Evolutionary conservation across 2,797 vertebrate species (phyloP).

Genomic region (Tamandua tetradactyla): DNA sequence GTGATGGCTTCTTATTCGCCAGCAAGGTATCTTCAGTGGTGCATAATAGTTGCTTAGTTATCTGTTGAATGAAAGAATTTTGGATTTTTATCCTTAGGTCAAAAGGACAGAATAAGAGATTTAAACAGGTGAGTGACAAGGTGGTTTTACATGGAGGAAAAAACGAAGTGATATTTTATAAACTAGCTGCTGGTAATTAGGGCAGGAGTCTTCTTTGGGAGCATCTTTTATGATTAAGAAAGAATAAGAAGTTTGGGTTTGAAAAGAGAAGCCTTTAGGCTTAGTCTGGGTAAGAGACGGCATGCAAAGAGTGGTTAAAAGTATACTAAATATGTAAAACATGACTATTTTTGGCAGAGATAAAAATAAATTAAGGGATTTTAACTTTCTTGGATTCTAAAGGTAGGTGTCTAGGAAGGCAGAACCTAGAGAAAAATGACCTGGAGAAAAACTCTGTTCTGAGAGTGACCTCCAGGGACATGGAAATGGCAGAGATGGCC

Average conservation of each 20-base stretch:
- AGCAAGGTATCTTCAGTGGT: background rate
- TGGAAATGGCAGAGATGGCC: background rate
- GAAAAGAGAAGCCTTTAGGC: background rate
- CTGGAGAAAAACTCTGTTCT: background rate
- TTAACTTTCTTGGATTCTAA: background rate
- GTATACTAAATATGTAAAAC: background rate
- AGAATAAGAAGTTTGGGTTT: background rate
- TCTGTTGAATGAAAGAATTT: slow-evolving; percentile 27
- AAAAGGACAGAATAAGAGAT: background rate
- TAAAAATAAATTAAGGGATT: background rate
- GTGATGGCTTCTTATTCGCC: background rate
- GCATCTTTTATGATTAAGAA: background rate
- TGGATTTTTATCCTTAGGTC: background rate
- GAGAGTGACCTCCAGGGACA: background rate
- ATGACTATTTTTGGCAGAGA: background rate
- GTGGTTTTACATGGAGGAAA: background rate
- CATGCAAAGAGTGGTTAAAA: background rate
- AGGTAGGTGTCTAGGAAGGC: background rate
- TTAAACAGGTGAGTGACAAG: background rate
- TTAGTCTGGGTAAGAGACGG: background rate
- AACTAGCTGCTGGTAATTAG: background rate
- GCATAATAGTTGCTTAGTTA: background rate
- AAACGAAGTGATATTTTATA: background rate
- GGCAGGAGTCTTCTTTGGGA: background rate
- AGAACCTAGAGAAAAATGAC: background rate